phyloP scores from a whole-genome alignment of 2,113 vertebrate species.

The Propithecus coquereli region DNA sequence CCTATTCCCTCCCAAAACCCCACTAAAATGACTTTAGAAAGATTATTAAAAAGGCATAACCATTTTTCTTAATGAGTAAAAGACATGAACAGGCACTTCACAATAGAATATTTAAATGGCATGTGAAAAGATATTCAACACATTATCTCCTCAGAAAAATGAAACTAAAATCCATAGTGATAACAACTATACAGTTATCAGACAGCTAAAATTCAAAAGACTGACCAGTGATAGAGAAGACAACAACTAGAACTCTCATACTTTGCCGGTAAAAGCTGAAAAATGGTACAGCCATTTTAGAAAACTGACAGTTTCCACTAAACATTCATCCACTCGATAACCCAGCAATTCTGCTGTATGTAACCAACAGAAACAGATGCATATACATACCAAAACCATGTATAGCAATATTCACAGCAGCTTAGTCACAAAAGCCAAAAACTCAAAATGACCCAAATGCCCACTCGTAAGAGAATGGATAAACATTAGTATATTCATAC shows the following conservation, averaged over 20 bases:
- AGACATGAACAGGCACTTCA: not conserved
- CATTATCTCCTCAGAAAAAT: not conserved
- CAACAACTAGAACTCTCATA: not conserved
- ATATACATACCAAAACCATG: not conserved
- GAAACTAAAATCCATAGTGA: not conserved
- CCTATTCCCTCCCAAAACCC: not conserved
- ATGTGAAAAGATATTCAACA: not conserved
- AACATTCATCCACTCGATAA: not conserved
- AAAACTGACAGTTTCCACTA: not conserved
- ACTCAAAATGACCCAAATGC: not conserved
- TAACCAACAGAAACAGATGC: not conserved
- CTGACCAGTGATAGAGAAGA: not conserved
- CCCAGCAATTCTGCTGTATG: not conserved
- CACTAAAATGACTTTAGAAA: not conserved
- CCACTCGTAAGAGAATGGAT: not conserved
- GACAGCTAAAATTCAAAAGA: not conserved
- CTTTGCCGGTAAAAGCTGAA: not conserved
- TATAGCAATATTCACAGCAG: not conserved
- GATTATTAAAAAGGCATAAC: not conserved
- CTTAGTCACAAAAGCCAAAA: not conserved
- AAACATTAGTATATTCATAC: not conserved
- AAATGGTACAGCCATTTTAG: not conserved
- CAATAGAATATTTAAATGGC: not conserved
- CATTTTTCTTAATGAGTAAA: slow-evolving; percentile 1
- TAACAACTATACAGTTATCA: not conserved